Evolutionary conservation across 2,113 vertebrate genomes (phyloP).

Genomic region (Motacilla alba): DNA sequence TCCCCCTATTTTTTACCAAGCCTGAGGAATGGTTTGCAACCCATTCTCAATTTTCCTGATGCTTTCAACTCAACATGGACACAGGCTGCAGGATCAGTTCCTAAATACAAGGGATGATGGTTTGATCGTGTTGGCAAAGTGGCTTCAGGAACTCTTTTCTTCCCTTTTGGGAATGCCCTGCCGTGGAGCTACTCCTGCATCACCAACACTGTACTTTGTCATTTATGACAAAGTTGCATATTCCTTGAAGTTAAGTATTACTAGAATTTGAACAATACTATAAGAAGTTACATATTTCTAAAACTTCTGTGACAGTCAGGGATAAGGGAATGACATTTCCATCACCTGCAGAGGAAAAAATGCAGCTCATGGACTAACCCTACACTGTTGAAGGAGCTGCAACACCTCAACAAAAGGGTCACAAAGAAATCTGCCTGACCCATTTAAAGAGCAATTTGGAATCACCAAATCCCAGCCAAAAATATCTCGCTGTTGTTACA

Average conservation of each 20-base stretch:
- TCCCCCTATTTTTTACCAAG: not conserved
- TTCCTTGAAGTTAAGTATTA: not conserved
- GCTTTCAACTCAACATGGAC: not conserved
- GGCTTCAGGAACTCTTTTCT: not conserved
- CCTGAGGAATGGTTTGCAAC: not conserved
- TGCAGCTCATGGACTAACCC: not conserved
- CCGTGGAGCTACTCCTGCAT: not conserved
- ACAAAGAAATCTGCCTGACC: not conserved
- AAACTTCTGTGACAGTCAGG: not conserved
- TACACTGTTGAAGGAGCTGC: not conserved
- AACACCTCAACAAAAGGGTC: not conserved
- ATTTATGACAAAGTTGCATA: not conserved
- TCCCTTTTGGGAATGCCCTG: not conserved
- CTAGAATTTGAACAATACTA: not conserved
- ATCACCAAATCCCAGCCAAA: constrained; percentile 33
- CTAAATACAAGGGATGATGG: not conserved
- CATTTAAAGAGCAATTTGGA: not conserved
- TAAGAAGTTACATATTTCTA: not conserved
- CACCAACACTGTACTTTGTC: not conserved
- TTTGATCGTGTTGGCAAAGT: not conserved
- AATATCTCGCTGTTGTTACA: constrained; percentile 8
- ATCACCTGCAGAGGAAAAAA: not conserved
- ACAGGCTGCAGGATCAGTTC: not conserved
- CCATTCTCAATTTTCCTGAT: not conserved
- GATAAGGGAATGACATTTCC: not conserved